These are phyloP conservation scores for Nemoura dubitans DNA, from an alignment of 2,888 invertebrate genomes.

Conservation along the genomic window DNA sequence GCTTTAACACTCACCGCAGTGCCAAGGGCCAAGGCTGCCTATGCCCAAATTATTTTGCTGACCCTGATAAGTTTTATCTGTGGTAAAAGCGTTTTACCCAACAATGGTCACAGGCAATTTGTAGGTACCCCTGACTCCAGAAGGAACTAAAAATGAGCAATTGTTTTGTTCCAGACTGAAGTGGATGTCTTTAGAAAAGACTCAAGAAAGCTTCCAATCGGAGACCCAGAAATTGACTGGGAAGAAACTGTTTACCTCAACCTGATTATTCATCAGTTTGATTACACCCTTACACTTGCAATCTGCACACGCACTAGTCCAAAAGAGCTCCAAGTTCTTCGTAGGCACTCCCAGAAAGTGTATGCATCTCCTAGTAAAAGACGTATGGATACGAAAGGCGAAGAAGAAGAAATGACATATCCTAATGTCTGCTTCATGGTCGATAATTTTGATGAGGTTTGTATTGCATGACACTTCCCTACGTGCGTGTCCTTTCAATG, in stretches of 20 bases:
- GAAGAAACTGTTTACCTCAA: slow-evolving; percentile 99
- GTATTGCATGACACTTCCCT: slow-evolving; percentile 44
- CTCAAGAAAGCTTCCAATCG: slow-evolving; percentile 94
- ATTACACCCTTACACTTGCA: slow-evolving; percentile 96
- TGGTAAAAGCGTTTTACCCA: too few species aligned
- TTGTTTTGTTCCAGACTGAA: slow-evolving; percentile 73
- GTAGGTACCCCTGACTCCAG: too few species aligned
- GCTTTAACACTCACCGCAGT: too few species aligned
- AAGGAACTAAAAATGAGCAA: too few species aligned
- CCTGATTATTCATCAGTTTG: slow-evolving; percentile 97
- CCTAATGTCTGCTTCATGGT: slow-evolving; percentile 99
- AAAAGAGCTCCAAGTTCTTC: slow-evolving; percentile 94
- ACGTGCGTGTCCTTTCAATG: too few species aligned
- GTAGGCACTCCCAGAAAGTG: slow-evolving; percentile 90
- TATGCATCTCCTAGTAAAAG: slow-evolving; percentile 97
- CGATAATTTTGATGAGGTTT: slow-evolving; percentile 97
- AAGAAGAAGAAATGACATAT: slow-evolving; percentile 98
- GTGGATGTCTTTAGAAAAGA: slow-evolving; percentile 98
- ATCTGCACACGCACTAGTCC: slow-evolving; percentile 98
- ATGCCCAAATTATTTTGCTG: too few species aligned
- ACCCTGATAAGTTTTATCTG: too few species aligned
- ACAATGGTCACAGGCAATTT: too few species aligned
- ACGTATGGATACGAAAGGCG: slow-evolving; percentile 98
- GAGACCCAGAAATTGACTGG: slow-evolving; percentile 97
- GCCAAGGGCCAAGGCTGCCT: too few species aligned